Conservation (phyloP, 2,888 invertebrate species). For the Cataglyphis altisquamis region DNA sequence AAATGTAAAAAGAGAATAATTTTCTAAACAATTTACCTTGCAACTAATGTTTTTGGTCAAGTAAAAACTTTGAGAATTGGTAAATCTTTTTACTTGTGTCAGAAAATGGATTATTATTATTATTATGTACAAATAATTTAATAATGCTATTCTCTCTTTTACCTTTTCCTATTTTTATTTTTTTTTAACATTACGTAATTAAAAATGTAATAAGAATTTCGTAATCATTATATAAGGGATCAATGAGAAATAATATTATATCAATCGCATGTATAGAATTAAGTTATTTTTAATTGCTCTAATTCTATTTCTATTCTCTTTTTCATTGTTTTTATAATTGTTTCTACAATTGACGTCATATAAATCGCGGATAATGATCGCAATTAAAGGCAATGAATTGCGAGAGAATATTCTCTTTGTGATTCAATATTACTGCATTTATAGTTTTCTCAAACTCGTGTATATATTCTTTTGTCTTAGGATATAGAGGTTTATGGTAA, state of each 20-base stretch:
- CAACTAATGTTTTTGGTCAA: not conserved
- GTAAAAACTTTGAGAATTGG: not conserved
- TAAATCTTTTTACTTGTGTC: not conserved
- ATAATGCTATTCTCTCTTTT: not conserved
- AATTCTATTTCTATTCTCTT: not conserved
- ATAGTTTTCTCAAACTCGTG: not conserved
- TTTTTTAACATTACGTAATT: not conserved
- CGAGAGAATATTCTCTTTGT: slow-evolving; percentile 17
- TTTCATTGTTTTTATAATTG: not conserved
- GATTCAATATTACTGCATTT: not conserved
- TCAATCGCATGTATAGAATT: too few relatives aligned
- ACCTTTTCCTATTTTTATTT: not conserved
- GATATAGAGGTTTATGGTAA: not conserved
- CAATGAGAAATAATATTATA: not conserved
- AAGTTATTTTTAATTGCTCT: not conserved
- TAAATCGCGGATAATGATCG: not conserved
- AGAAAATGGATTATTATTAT: not conserved
- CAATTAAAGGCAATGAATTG: slow-evolving; percentile 42
- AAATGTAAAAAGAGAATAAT: not conserved
- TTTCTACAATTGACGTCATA: slow-evolving; percentile 19
- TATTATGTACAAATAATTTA: not conserved
- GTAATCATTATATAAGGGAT: not conserved
- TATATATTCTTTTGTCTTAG: not conserved
- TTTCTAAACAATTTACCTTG: not conserved
- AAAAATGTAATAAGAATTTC: not conserved